Percentiles rank a stretch among this genome's conserved stretches.
These are phyloP conservation scores for Belgica antarctica DNA, from an alignment of 2,888 invertebrate species.

Conservation along the genomic window DNA sequence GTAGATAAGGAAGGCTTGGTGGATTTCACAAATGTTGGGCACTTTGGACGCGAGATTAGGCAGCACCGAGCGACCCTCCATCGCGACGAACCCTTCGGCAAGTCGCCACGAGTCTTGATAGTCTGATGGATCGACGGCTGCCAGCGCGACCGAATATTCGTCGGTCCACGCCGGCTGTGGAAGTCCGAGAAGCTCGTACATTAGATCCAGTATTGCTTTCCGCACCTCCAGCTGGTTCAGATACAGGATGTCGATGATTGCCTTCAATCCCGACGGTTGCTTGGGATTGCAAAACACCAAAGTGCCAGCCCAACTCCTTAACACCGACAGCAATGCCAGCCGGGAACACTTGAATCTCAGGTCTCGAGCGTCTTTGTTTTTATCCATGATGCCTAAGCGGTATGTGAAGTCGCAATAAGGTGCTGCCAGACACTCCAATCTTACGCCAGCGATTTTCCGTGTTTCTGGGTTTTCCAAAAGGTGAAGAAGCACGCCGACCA, in stretches of 20 bases:
- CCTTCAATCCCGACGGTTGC: slow-evolving; percentile 70
- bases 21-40: slow-evolving; percentile 88
- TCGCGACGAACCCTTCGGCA: slow-evolving; percentile 91
- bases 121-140: slow-evolving; percentile 83
- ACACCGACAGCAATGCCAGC: slow-evolving; percentile 74
- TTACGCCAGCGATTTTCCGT: slow-evolving; percentile 70
- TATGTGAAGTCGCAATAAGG: slow-evolving; percentile 92
- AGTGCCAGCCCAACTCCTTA: slow-evolving; percentile 90
- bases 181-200: slow-evolving; percentile 85
- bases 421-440: slow-evolving; percentile 83
- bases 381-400: slow-evolving; percentile 68
- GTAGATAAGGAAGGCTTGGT: slow-evolving; percentile 82
- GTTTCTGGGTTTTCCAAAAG: slow-evolving; percentile 82
- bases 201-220: slow-evolving; percentile 85
- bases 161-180: slow-evolving; percentile 91
- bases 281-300: slow-evolving; percentile 81
- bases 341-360: slow-evolving; percentile 82
- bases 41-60: slow-evolving; percentile 82
- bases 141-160: slow-evolving; percentile 82
- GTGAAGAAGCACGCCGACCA: slow-evolving; percentile 82
- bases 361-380: slow-evolving; percentile 74
- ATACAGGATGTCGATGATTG: slow-evolving; percentile 76
- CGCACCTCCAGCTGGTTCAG: slow-evolving; percentile 86
- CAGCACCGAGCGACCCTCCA: slow-evolving; percentile 81
- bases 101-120: slow-evolving; percentile 83